Evolutionary conservation across 2,113 vertebrate species (phyloP), one percentile per base, ranked within the genome.

Genomic region (Dasyprocta punctata): DNA sequence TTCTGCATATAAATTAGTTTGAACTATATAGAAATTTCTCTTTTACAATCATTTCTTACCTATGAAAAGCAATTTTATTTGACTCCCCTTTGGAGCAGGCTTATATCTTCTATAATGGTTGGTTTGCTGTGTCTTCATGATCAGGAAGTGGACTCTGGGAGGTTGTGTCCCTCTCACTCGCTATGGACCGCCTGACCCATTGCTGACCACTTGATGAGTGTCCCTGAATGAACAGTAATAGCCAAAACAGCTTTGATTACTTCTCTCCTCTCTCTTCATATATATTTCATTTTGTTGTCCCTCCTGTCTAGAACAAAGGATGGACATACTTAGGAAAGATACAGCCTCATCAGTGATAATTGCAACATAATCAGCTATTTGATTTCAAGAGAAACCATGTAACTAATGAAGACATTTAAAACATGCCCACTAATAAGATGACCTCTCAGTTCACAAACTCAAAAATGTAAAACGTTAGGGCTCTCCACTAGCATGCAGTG

Each of bases 341-440:
- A 38, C 4, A 80, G 11, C 54, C 56, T 80, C 63, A 80, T 41
- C 49, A 63, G 38, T 82, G 69, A 38, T 93, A 65, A 93, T 16
- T n/a, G 36, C 5, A 30, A 87, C 56, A 86, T 49, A 85, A 81
- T 87, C 41, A 94, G 52, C 56, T 67, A n/a, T 93, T 93, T 86
- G 82, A 78, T 80, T 87, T 96, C 44, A 56, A 56, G 41, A 86
- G 36, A 94, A 88, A 52, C 44, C 63, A 92, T 94, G 94, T 56
- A 90, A 65, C 60, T 89, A 96, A 95, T 73, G 47, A 93, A 90
- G 81, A 91, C 44, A 44, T 92, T 89, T 95, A 94, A 95, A 97
- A 80, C 60, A 90, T 17, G 3, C 12, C 3, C 16, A 36, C 58
- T 71, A 33, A 61, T 84, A 84, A 86, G 38, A 69, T 86, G 58